Evolutionary conservation across 2,113 vertebrate species (phyloP).

Genomic region (Macquaria ambigua): DNA sequence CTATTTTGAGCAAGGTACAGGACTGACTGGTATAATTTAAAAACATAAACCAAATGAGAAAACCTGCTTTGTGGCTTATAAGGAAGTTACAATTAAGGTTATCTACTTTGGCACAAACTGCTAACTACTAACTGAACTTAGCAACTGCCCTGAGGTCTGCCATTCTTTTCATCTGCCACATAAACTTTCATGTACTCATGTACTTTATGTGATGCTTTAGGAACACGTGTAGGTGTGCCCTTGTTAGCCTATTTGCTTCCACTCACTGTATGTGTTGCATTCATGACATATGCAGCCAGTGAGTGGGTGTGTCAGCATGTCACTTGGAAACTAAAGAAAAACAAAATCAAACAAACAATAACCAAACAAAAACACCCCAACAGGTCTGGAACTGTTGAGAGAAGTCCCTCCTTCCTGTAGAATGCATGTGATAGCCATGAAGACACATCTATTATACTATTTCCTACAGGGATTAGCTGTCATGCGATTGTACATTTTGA

Average conservation of each 20-base stretch:
- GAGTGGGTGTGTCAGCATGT: conserved; percentile 26
- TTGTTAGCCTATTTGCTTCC: not conserved
- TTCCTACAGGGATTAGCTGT: conserved; percentile 1
- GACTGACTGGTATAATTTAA: not conserved
- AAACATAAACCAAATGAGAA: not conserved
- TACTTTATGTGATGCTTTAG: too few species aligned
- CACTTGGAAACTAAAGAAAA: conserved; percentile 14
- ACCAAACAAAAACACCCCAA: not conserved
- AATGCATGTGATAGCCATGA: conserved; percentile 21
- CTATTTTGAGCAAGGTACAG: conserved; percentile 24
- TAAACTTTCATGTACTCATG: not conserved
- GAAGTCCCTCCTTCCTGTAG: conserved; percentile 26
- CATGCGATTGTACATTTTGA: not conserved
- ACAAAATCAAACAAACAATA: conserved; percentile 4
- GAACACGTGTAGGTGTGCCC: not conserved
- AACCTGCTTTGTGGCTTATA: conserved; percentile 15
- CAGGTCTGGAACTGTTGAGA: not conserved
- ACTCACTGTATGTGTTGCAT: not conserved
- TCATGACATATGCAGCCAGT: not conserved
- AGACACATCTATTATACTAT: not conserved
- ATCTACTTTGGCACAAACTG: conserved; percentile 1
- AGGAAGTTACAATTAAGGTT: not conserved
- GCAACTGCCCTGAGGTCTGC: not conserved
- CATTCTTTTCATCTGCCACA: not conserved
- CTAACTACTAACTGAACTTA: conserved; percentile 22